Base-by-base conservation (phyloP, 1,140 invertebrate genomes). In the Theocolax elegans region DNA sequence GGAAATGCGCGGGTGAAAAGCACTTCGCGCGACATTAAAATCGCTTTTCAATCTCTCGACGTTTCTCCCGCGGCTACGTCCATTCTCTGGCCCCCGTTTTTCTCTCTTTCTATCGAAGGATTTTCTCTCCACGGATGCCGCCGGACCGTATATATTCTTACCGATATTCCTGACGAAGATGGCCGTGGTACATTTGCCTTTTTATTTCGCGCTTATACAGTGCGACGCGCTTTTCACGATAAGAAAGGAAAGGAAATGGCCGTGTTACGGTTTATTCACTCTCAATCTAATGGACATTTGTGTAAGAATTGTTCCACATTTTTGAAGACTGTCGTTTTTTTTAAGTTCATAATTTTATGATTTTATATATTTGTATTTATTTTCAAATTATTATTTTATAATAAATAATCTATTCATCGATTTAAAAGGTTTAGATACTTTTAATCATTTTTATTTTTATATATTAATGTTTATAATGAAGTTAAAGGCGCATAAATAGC, bases 21-120 rank as follows among this genome's bases (percentile, higher is more conserved):
- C 77, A 71, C 75, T 71, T 75, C 72, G 68, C 40, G 64, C 64
- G 29, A 74, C 67, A 76, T 76, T 76, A 77, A 76, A 78, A 75
- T 77, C 72, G 72, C 75, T 63, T 77, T 68, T 74, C 69, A 64
- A 64, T 76, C 72, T 23, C 60, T 59, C 58, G 56, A 63, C 69
- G 62, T 51, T 59, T 48, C 62, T 67, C 56, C 70, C 69, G 72
- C 59, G 44, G 46, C 46, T 40, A 64, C 70, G 74, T 72, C 59
- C 67, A 58, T 54, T 66, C 69, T 71, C 73, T 17, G 27, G 4
- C 15, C n/a, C 9, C 23, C 31, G 12, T 58, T 40, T 42, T 15
- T 35, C 4, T 8, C 6, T 23, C n/a, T 38, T 23, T 54, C 7
- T 21, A 12, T n/a, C 7, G 48, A 10, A 15, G 29, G 40, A 31